These are phyloP conservation scores for Luperina nickerlii DNA, from an alignment of 2,888 invertebrate genomes.

Conservation along the genomic window DNA sequence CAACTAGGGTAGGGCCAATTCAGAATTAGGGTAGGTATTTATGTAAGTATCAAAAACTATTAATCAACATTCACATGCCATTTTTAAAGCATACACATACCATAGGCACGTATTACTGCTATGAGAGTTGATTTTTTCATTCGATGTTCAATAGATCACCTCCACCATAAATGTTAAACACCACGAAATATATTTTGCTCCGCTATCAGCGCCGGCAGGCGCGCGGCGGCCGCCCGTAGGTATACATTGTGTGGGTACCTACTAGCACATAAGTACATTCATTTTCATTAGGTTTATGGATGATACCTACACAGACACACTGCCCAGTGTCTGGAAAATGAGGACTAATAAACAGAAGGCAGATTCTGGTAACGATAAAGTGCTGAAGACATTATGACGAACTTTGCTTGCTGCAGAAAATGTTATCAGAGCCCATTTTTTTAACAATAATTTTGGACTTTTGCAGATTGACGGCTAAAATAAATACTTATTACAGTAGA, in stretches of 20 bases:
- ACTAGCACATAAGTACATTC: too few relatives aligned
- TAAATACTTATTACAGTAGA: neutral
- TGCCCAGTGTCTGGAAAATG: neutral
- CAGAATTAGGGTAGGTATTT: neutral
- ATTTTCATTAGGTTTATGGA: neutral
- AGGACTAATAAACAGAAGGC: neutral
- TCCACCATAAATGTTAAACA: neutral
- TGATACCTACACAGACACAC: neutral
- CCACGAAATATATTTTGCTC: conserved; percentile 3
- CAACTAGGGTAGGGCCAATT: neutral
- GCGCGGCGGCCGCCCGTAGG: neutral
- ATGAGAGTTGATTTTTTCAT: neutral
- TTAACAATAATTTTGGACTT: neutral
- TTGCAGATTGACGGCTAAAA: neutral
- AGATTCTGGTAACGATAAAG: neutral
- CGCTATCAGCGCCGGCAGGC: neutral
- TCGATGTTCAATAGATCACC: neutral
- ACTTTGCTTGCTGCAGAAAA: too few relatives aligned
- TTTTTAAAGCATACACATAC: neutral
- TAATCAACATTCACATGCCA: neutral
- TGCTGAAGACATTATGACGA: neutral
- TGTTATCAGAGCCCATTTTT: neutral
- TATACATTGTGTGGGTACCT: neutral
- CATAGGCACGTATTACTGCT: too few relatives aligned
- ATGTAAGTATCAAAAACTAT: neutral